These are phyloP conservation scores for Aldrovandia affinis DNA, from an alignment of 2,797 vertebrate genomes.

Conservation along the genomic window DNA sequence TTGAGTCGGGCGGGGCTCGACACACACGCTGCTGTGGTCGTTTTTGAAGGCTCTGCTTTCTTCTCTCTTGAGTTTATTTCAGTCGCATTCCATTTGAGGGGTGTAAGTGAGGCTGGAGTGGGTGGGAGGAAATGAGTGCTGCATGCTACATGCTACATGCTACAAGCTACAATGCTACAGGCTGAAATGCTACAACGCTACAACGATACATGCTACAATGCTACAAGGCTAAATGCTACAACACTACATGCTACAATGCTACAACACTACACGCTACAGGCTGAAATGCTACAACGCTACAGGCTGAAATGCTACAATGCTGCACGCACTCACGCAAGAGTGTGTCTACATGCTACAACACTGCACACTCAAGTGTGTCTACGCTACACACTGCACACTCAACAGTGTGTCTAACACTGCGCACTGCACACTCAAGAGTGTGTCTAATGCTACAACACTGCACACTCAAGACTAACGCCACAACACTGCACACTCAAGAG, in stretches of 20 bases:
- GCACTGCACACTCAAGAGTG: background rate
- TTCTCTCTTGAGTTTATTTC: background rate
- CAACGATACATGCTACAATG: too few species aligned
- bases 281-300: background rate
- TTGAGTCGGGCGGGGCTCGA: too few species aligned
- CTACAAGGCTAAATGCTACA: background rate
- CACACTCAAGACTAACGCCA: too few species aligned
- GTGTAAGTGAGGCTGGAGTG: too few species aligned
- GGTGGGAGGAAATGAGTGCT: background rate
- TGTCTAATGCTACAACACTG: too few species aligned
- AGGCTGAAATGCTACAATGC: too few species aligned
- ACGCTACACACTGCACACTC: background rate
- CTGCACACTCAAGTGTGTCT: too few species aligned
- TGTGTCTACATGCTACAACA: too few species aligned
- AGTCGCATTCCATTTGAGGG: background rate
- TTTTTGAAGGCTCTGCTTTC: background rate
- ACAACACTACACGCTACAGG: too few species aligned
- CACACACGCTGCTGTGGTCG: too few species aligned
- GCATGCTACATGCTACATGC: background rate
- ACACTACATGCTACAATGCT: background rate
- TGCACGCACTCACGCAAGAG: too few species aligned
- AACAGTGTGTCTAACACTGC: background rate
- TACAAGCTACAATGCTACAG: background rate
- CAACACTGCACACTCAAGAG: background rate
- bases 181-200: background rate